phyloP scores from a whole-genome alignment of 2,888 invertebrate species.

The Sinodicranocentrus sp. region DNA sequence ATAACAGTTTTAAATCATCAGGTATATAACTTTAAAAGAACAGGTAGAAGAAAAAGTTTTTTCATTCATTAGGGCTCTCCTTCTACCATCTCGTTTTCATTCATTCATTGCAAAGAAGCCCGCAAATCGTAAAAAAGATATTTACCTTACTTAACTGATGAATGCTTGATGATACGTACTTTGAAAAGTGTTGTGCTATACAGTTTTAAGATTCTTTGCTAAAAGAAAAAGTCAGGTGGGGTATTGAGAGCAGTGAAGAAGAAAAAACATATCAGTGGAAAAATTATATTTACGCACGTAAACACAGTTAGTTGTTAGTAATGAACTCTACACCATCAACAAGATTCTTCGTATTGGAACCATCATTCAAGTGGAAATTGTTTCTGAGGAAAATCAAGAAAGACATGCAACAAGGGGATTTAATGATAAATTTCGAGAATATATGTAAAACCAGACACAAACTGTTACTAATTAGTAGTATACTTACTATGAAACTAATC shows the following conservation, averaged over 20 bases:
- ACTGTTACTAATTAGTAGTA: slow-evolving; percentile 50
- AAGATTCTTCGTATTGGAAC: neutral
- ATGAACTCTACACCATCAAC: slow-evolving; percentile 37
- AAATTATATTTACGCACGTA: no score
- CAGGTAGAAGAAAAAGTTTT: neutral
- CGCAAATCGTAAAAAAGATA: neutral
- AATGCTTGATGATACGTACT: no score
- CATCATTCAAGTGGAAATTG: neutral
- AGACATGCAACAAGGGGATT: slow-evolving; percentile 14
- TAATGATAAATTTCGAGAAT: slow-evolving; percentile 20
- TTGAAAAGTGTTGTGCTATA: no score
- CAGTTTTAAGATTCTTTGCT: no score
- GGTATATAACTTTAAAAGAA: no score
- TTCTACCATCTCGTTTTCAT: slow-evolving; percentile 10
- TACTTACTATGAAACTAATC: slow-evolving; percentile 33
- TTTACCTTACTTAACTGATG: no score
- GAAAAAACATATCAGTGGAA: neutral
- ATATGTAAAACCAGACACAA: slow-evolving; percentile 46
- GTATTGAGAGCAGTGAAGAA: neutral
- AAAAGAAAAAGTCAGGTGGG: neutral
- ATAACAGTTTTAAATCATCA: slow-evolving; percentile 16
- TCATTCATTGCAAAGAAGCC: slow-evolving; percentile 18
- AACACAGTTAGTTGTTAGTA: neutral
- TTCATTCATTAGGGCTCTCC: neutral
- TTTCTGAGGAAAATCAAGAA: slow-evolving; percentile 16